Evolutionary conservation across 53 echinoderm and acorn worm species (phyloP), one percentile per base, ranked within the genome.

Genomic region (Hippasteria phrygiana): DNA sequence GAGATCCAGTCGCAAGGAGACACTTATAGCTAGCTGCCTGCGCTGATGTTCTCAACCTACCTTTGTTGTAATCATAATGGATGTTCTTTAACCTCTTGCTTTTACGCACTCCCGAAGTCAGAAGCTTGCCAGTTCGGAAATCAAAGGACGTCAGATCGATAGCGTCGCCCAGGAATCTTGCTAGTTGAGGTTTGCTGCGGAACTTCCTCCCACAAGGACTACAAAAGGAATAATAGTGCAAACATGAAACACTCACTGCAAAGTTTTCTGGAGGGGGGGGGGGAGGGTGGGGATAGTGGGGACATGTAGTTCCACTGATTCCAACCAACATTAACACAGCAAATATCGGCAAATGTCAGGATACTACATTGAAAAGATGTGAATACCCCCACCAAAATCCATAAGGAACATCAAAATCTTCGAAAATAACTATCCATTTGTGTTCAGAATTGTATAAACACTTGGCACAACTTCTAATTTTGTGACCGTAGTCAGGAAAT

Each of bases 171-270:
- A 98, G 90, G 64, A 95, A 95, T 34, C 98, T 87, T 51, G 98
- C 98, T 38, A 98, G 91, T 75, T 98, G 95, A 47, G 98, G 98
- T 75, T 98, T 98, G 90, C 98, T 98, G 55, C 98, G 92, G 75
- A 98, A 93, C 84, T 98, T 98, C 92, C 92, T 93, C 40, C 94
- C 98, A 90, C 98, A 95, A 55, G 98, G 98, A 54, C 98, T 95
- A 87, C 83, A 87, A 46, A 59, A 50, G 48, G 20, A 50, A 73
- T 24, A 18, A 76, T 45, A 45, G 11, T 7, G 46, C 46, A 5
- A 45, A 11, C 46, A 45, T 45, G 46, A 11, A 7, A 45, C 46
- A 45, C 5, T 5, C 46, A 45, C 46, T 45, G 46, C 46, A 45
- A n/a, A n/a, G n/a, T n/a, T n/a, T n/a, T n/a, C n/a, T n/a, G 12